Conservation (phyloP, 2,113 vertebrate genomes). For the Boulengeromyrus knoepffleri region DNA sequence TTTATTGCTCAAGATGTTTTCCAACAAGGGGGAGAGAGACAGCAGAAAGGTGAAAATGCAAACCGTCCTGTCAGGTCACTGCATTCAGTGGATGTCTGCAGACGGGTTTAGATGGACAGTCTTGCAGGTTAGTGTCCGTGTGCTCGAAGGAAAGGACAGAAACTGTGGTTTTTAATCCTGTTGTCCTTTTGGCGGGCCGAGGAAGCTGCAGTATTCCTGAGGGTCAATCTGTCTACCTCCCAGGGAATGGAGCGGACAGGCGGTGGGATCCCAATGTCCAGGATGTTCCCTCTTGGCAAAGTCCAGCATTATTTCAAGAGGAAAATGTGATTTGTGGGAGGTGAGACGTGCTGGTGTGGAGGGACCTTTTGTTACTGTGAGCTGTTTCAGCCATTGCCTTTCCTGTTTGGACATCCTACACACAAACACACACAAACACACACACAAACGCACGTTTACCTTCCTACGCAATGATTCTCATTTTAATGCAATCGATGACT, state of each 20-base stretch:
- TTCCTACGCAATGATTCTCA: neutral
- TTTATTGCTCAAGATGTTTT: conserved; percentile 4
- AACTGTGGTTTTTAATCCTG: neutral
- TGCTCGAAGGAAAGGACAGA: neutral
- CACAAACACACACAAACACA: conserved; percentile 35
- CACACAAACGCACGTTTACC: conserved; percentile 37
- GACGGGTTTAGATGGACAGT: neutral
- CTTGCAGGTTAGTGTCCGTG: neutral
- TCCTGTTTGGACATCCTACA: conserved; percentile 50
- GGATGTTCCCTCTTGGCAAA: conserved; percentile 50
- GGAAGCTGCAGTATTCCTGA: neutral
- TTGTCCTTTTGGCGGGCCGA: neutral
- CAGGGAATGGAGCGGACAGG: conserved; percentile 22
- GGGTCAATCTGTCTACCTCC: neutral
- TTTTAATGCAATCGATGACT: neutral
- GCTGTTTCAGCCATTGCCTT: conserved; percentile 53
- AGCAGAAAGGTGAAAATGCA: conserved; percentile 17
- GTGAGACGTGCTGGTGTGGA: conserved; percentile 16
- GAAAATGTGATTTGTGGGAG: conserved; percentile 36
- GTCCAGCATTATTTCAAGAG: conserved; percentile 41
- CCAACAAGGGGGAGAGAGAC: conserved; percentile 17
- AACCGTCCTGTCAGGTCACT: neutral
- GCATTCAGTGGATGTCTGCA: neutral
- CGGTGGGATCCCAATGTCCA: conserved; percentile 34
- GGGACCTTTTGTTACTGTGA: conserved; percentile 55